Conservation (phyloP, 1,140 invertebrate species). For the Drosophila pectinifera region DNA sequence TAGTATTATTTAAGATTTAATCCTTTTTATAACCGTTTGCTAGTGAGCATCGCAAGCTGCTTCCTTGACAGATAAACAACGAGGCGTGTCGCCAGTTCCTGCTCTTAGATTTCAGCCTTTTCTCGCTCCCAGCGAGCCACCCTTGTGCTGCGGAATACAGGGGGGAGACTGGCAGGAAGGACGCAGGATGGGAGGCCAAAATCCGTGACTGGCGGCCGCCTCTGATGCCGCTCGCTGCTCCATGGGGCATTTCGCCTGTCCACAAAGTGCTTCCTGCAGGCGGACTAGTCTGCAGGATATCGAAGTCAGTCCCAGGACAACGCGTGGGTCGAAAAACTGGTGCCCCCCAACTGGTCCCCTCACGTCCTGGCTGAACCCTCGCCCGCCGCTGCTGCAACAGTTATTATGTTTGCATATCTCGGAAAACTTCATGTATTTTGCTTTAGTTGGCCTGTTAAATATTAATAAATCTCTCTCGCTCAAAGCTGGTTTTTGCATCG, state of each 20-base stretch:
- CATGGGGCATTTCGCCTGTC: constrained; percentile 23
- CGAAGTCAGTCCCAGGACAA: constrained; percentile 37
- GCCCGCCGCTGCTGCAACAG: constrained; percentile 23
- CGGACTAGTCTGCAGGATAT: constrained; percentile 46
- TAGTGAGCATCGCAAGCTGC: not conserved
- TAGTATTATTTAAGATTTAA: not conserved
- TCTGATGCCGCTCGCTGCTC: constrained; percentile 1
- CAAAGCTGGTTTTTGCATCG: constrained; percentile 29
- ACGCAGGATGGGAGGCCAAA: constrained; percentile 13
- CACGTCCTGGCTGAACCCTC: constrained; percentile 21
- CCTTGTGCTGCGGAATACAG: constrained; percentile 3
- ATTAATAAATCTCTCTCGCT: constrained; percentile 71
- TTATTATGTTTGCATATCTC: constrained; percentile 70
- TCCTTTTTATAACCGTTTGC: not conserved
- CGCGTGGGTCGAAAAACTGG: constrained; percentile 11
- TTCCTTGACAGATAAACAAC: no score
- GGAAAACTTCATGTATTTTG: constrained; percentile 47
- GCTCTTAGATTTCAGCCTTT: not conserved
- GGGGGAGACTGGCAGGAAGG: constrained; percentile 2
- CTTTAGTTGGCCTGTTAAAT: constrained; percentile 53
- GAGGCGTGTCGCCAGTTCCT: no score
- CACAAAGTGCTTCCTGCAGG: constrained; percentile 59
- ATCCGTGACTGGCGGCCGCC: constrained; percentile 36
- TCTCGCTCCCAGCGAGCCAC: not conserved
- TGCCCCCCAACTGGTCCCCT: constrained; percentile 40